phyloP scores from a whole-genome alignment of 2,888 invertebrate genomes.

The Fragum sueziense region DNA sequence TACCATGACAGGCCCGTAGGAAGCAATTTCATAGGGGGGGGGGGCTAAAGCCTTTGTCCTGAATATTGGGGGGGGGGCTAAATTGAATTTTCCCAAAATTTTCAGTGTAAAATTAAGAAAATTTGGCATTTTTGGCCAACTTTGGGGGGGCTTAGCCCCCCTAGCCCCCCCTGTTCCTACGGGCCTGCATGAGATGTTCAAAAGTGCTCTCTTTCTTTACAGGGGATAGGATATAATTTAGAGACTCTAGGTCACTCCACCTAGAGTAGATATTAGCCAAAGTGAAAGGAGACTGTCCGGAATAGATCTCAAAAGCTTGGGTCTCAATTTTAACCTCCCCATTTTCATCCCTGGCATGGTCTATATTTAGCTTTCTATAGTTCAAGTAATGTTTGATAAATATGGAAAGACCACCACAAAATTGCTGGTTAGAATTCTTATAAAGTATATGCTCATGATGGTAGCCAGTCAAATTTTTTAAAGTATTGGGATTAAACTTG shows the following conservation, averaged over 20 bases:
- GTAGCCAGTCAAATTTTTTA: background rate
- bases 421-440: background rate
- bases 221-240: background rate
- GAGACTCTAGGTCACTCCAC: constrained; percentile 5
- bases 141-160: too few species aligned
- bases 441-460: background rate
- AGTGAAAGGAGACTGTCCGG: background rate
- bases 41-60: too few species aligned
- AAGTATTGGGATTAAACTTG: background rate
- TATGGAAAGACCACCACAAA: background rate
- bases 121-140: too few species aligned
- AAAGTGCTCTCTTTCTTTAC: background rate
- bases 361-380: background rate
- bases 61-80: too few species aligned
- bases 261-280: constrained; percentile 6
- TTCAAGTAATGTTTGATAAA: background rate
- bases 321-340: background rate
- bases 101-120: too few species aligned
- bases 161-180: too few species aligned
- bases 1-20: too few species aligned
- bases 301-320: constrained; percentile 14
- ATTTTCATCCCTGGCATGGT: constrained; percentile 16
- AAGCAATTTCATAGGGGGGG: too few species aligned
- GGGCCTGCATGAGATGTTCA: too few species aligned
- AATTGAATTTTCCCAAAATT: too few species aligned